These are phyloP conservation scores for Cardiocondyla obscurior DNA, from an alignment of 1,140 invertebrate species.

Conservation along the genomic window DNA sequence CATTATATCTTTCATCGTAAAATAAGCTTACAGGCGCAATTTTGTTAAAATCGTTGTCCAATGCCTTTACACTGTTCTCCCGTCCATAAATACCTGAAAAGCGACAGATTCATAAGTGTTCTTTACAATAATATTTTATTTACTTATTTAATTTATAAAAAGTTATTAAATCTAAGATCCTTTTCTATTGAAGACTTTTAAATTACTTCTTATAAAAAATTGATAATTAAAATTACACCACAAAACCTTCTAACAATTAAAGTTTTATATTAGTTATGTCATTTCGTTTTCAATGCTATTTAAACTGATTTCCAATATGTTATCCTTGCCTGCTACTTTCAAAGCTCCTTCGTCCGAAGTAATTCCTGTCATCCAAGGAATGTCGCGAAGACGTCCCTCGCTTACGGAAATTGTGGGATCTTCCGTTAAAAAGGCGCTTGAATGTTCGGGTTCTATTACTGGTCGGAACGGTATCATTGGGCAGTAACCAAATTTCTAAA, in stretches of 20 bases:
- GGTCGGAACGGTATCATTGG: constrained; percentile 91
- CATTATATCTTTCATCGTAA: constrained; percentile 85
- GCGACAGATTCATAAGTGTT: background rate
- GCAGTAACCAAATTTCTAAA: constrained; percentile 87
- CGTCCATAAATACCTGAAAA: constrained; percentile 73
- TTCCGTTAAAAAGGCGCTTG: constrained; percentile 87
- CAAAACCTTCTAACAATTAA: background rate
- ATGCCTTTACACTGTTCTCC: constrained; percentile 65
- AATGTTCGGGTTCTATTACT: constrained; percentile 87
- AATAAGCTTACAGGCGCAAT: constrained; percentile 86
- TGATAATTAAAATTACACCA: background rate
- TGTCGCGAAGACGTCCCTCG: constrained; percentile 82
- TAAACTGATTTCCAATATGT: background rate
- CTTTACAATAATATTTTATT: background rate
- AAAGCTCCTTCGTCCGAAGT: constrained; percentile 88
- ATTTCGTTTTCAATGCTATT: background rate
- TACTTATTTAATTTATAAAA: background rate
- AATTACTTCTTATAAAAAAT: background rate
- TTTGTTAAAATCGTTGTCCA: constrained; percentile 85
- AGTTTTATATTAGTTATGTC: background rate
- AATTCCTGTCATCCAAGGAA: constrained; percentile 88
- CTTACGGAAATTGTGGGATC: constrained; percentile 83
- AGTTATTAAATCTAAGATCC: background rate
- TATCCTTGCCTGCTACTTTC: constrained; percentile 85
- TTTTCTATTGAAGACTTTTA: background rate